Base-by-base conservation (phyloP, 2,113 vertebrate genomes). In the Microcebus griseorufus region DNA sequence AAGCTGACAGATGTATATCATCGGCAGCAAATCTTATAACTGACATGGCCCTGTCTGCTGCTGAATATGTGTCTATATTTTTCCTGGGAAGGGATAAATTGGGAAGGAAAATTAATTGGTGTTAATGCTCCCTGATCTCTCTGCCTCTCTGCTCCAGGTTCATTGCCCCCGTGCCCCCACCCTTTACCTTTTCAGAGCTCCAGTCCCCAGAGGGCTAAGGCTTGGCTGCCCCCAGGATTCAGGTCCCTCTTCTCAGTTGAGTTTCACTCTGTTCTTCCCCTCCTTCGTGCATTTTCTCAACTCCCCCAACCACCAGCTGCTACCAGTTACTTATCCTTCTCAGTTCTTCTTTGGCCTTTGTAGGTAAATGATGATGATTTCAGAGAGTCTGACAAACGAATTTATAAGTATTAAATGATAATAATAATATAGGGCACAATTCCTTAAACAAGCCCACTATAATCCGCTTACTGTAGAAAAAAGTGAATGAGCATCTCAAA, bases 1-100 rank as follows among this genome's bases (percentile, higher is more conserved):
- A 34, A 86, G 91, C 45, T 37, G 93, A 76, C 73, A 89, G 94
- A 89, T 92, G 75, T 73, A 20, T 42, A 80, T 72, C 89, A 87
- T 3, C 6, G 27, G 64, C 82, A 96, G 73, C 83, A 89, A 93
- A 93, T 83, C 97, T 96, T 53, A 17, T 27, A 88, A 78, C 73
- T 37, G 96, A 62, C 72, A 2, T 34, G 37, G 92, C 34, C 65
- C 32, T 82, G 45, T 76, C 93, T 88, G 93, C 69, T n/a, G 48
- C 32, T 86, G 79, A 82, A 72, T 82, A n/a, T 69, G 8, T 42
- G 65, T 75, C 58, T 86, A 4, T 37, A 9, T 70, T 70, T 85
- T 93, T 94, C 65, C 91, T 45, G 13, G 67, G 62, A 42, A 91
- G 32, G 37, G 42, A 51, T 91, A 53, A 70, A 39, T 39, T 45